Conservation (phyloP, 1,140 invertebrate species). For the Catajapyx aquilonaris region DNA sequence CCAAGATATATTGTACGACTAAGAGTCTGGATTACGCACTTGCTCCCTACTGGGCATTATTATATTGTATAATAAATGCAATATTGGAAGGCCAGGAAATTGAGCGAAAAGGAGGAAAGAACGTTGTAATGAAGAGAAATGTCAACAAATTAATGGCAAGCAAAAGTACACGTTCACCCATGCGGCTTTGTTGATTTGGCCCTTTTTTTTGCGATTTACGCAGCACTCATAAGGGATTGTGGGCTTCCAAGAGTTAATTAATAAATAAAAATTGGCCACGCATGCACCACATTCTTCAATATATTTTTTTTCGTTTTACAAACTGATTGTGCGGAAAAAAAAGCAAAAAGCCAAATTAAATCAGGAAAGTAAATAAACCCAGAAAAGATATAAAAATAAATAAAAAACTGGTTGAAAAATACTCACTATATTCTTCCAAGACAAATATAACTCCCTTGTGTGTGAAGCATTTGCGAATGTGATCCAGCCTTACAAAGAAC, state of each 20-base stretch:
- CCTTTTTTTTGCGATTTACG: too few species aligned
- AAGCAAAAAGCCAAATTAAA: background rate
- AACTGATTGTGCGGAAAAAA: background rate
- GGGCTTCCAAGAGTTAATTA: background rate
- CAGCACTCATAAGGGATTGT: too few species aligned
- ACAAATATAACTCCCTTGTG: slow-evolving; percentile 97
- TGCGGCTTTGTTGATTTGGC: too few species aligned
- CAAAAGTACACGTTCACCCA: too few species aligned
- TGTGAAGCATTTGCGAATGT: slow-evolving; percentile 98
- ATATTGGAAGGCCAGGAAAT: background rate
- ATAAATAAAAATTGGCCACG: background rate
- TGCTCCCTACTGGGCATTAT: background rate
- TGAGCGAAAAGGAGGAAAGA: background rate
- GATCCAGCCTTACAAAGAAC: slow-evolving; percentile 98
- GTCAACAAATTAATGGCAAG: too few species aligned
- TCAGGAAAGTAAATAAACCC: background rate
- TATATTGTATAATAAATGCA: background rate
- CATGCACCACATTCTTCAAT: background rate
- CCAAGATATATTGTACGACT: slow-evolving; percentile 4
- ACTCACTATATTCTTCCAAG: slow-evolving; percentile 97
- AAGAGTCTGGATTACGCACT: background rate
- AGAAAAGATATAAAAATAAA: slow-evolving; percentile 1
- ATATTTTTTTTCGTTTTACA: background rate
- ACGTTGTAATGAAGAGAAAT: background rate
- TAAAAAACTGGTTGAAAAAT: slow-evolving; percentile 10